phyloP scores from a whole-genome alignment of 1,140 invertebrate genomes.

The Tetragonula clypearis region DNA sequence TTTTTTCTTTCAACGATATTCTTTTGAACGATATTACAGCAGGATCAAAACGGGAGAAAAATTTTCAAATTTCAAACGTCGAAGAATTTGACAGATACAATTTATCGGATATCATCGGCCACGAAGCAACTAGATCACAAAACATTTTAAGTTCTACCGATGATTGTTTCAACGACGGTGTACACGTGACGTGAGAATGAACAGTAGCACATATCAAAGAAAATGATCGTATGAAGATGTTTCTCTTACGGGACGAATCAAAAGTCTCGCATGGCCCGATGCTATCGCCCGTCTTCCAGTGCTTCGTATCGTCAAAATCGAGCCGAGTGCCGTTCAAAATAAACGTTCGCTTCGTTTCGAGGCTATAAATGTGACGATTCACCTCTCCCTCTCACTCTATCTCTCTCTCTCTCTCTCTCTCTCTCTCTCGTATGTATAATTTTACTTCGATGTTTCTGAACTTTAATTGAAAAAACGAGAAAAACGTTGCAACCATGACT shows the following conservation, averaged over 20 bases:
- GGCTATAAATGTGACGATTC: slow-evolving; percentile 22
- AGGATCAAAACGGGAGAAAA: background rate
- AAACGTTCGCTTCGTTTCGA: slow-evolving; percentile 18
- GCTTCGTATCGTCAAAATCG: slow-evolving; percentile 37
- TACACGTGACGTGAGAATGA: slow-evolving; percentile 21
- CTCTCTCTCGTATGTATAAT: slow-evolving; percentile 20
- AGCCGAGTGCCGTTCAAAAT: slow-evolving; percentile 32
- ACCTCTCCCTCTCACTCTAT: slow-evolving; percentile 5
- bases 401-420: too few relatives aligned
- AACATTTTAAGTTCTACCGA: background rate
- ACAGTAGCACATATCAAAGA: slow-evolving; percentile 27
- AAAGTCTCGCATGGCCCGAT: slow-evolving; percentile 53
- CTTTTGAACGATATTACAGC: too few relatives aligned
- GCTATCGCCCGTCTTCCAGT: slow-evolving; percentile 19
- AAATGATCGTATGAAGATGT: slow-evolving; percentile 51
- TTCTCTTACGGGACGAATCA: slow-evolving; percentile 57
- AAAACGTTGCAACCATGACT: background rate
- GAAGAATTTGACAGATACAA: background rate
- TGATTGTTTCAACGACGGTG: background rate
- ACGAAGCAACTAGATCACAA: background rate
- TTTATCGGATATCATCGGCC: background rate
- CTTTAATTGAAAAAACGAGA: background rate
- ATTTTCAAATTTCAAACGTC: background rate
- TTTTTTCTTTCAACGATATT: background rate
- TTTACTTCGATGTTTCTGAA: background rate